Base-by-base conservation (phyloP, 2,888 invertebrate species). In the Anthoptus insignis region DNA sequence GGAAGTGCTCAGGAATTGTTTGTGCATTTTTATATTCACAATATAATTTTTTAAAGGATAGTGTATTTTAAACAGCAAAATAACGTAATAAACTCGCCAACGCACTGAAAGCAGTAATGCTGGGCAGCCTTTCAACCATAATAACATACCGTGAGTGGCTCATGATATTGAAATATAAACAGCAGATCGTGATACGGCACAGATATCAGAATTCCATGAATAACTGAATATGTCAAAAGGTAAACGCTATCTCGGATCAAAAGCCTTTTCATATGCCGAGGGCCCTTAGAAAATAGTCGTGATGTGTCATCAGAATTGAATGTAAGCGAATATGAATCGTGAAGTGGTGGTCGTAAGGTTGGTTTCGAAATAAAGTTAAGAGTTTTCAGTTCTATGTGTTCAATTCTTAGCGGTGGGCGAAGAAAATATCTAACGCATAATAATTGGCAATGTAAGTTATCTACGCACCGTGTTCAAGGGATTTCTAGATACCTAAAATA, bases 211-310 rank as follows among this genome's bases (percentile, higher is more conserved):
- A 57, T 57, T 64, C 42, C 32, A 64, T 57, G 58, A 58, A 58
- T 58, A 64, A 58, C 54, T 64, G 64, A 58, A 64, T 58, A 64
- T 24, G 58, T 64, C 64, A 64, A 64, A 84, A 77, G 82, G 80
- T 77, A 73, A 75, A 79, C 76, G 70, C 78, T 87, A 88, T 88
- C 87, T 83, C 59, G 69, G 79, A 87, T 85, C 84, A 75, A 79
- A 79, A 63, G 63, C 27, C 63, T 63, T 59, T 63, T 63, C 63
- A 63, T 56, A 63, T 49, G 49, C 24, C 49, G 56, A 63, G 63
- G 63, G 49, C 49, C 63, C 56, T 63, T 56, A 49, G 56, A 16
- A 63, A 49, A 63, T 63, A 63, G 63, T 63, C 19, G 47, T 61
- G 61, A 63, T 63, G 63, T 56, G 47, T 54, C 63, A 63, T 63